Conservation (phyloP, 2,113 vertebrate genomes). For the Triplophysa dalaica region DNA sequence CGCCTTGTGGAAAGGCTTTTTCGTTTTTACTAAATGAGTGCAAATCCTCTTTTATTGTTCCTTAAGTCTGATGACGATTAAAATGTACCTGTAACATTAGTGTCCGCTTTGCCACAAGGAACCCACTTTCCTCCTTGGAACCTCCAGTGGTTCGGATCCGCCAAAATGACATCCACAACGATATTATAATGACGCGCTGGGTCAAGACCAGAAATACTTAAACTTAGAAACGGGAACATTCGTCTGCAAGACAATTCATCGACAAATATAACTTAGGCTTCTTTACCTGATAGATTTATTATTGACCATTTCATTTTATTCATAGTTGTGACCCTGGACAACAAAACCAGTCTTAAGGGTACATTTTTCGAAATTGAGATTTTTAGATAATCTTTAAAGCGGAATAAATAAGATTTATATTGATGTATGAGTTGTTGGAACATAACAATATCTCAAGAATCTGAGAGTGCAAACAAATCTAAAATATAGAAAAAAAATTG, state of each 20-base stretch:
- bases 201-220: slow-evolving; percentile 85
- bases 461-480: too few species aligned
- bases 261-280: not conserved
- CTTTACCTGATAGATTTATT: too few species aligned
- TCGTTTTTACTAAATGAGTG: not conserved
- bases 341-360: too few species aligned
- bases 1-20: too few species aligned
- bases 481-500: too few species aligned
- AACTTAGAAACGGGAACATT: slow-evolving; percentile 88
- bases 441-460: too few species aligned
- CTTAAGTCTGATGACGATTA: not conserved
- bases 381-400: too few species aligned
- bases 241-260: slow-evolving; percentile 69
- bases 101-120: slow-evolving; percentile 88
- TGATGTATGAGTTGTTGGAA: too few species aligned
- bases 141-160: slow-evolving; percentile 87
- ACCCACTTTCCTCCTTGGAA: slow-evolving; percentile 91
- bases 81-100: slow-evolving; percentile 84
- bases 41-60: not conserved
- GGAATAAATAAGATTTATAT: too few species aligned
- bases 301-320: too few species aligned
- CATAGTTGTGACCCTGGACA: too few species aligned
- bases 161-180: slow-evolving; percentile 87
- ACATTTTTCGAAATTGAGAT: too few species aligned
- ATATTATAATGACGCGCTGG: slow-evolving; percentile 86